Evolutionary conservation across 2,113 vertebrate genomes (phyloP), one percentile per base, ranked within the genome.

Genomic region (Nerophis ophidion): DNA sequence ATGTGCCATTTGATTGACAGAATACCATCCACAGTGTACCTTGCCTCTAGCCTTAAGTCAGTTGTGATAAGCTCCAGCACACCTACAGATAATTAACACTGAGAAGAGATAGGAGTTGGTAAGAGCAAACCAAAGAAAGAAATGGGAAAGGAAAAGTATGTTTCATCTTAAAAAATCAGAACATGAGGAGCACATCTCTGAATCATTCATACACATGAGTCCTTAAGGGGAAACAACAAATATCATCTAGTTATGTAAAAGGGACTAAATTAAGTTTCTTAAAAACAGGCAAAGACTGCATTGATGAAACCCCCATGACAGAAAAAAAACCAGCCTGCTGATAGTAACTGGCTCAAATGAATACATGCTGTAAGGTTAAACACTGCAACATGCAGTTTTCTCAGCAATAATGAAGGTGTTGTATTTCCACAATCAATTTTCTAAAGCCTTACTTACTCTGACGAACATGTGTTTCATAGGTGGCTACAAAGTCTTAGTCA

Each of bases 391-490:
- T 12, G 17, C n/a, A 13, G n/a, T 62, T 68, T 58, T 59, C 52
- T 63, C 35, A 19, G 44, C 8, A 6, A 60, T 63, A 66, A 71
- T 65, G 55, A 48, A 6, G 1, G 58, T 33, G 57, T 12, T 19
- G 48, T 74, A 70, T 72, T 52, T 51, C 52, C 58, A 26, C 56
- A 57, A 42, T 67, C 68, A 61, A 51, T 64, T 76, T 76, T 34
- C 56, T 33, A 4, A 5, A 48, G 59, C 56, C 57, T 54, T 77
- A 82, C 63, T 68, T 69, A 48, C 33, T 70, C 74, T 72, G 57
- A 44, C 1, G 68, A 72, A 74, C 65, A 6, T 34, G 45, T 62
- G 61, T 69, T 53, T 49, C 17, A 62, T 57, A 40, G 58, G 71
- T 74, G 7, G 19, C 60, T 58, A 26, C 48, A 42, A 65, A 65